Evolutionary conservation across 2,113 vertebrate species (phyloP), one percentile per base, ranked within the genome.

Genomic region (Rhipidura dahli): DNA sequence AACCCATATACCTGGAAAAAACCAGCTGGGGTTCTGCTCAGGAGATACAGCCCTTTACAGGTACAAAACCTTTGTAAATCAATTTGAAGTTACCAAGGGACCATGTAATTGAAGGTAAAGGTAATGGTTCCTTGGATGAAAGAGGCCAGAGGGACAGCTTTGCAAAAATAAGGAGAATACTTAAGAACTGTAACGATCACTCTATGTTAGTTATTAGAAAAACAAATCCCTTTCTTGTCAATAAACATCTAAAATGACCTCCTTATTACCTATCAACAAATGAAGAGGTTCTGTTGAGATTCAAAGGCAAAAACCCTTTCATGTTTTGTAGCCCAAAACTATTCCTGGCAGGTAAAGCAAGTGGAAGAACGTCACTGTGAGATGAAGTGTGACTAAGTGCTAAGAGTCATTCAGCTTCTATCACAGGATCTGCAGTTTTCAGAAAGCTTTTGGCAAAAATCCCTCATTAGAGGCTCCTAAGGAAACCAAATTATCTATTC

Each of bases 401-500:
- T 61, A 56, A 61, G 37, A 27, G 6, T 40, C 31, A 57, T 57
- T 66, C 28, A 44, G 24, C 13, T 70, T 78, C 79, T 70, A 9
- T 24, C 6, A 8, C 17, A 63, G n/a, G 5, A 47, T 3, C 16
- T 61, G 30, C 16, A 47, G 21, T 13, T 73, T 82, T 31, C 56
- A 75, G 37, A 73, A 78, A 73, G 45, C 6, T 79, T 87, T 92
- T 44, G 50, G 53, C 31, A 85, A 79, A 94, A 85, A 63, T 10
- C 13, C 11, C 40, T 90, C 26, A 27, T 53, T 17, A 49, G 60
- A 70, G 47, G 16, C 24, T 92, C 65, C 45, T 49, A 70, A 60
- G 35, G 39, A 92, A 73, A 60, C 2, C 0, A 53, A 77, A 53
- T 13, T 26, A 11, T 81, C 30, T 50, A 35, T 64, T 60, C 8